Evolutionary conservation across 2,113 vertebrate genomes (phyloP).

Genomic region (Benitochromis conjunctus): DNA sequence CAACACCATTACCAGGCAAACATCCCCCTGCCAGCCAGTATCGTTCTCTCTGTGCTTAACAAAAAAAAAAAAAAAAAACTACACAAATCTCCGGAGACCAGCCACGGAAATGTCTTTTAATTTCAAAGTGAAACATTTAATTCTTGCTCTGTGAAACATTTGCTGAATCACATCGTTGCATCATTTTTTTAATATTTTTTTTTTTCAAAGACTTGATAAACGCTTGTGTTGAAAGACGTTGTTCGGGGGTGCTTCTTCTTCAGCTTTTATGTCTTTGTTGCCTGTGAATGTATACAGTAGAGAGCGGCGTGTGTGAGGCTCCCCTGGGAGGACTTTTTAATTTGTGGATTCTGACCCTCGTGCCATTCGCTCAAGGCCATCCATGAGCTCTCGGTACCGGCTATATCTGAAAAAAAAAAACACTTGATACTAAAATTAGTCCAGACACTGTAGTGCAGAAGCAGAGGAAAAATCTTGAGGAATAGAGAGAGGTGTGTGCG

Average conservation of each 20-base stretch:
- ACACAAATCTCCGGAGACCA: slow-evolving; percentile 48
- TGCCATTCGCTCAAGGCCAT: slow-evolving; percentile 65
- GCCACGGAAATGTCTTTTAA: slow-evolving; percentile 49
- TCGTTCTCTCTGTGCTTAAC: slow-evolving; percentile 50
- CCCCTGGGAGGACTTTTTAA: slow-evolving; percentile 66
- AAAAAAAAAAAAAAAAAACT: slow-evolving; percentile 40
- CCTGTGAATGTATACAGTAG: slow-evolving; percentile 48
- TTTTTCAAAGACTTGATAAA: slow-evolving; percentile 39
- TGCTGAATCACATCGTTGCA: slow-evolving; percentile 49
- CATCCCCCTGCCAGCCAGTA: slow-evolving; percentile 46
- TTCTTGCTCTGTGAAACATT: slow-evolving; percentile 58
- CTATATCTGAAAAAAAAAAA: slow-evolving; percentile 53
- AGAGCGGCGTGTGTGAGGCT: slow-evolving; percentile 21
- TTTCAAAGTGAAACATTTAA: slow-evolving; percentile 59
- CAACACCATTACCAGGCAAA: slow-evolving; percentile 50
- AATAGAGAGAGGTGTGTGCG: not conserved
- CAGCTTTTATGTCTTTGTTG: slow-evolving; percentile 58
- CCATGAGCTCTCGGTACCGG: slow-evolving; percentile 50
- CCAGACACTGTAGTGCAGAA: slow-evolving; percentile 28
- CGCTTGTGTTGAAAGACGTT: slow-evolving; percentile 36
- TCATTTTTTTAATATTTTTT: not conserved
- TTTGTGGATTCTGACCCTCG: slow-evolving; percentile 67
- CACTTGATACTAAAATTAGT: slow-evolving; percentile 67
- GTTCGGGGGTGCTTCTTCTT: slow-evolving; percentile 22
- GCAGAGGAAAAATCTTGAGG: not conserved